Percentiles rank a stretch among this genome's conserved stretches.
Conservation (phyloP, 2,888 invertebrate genomes). For the Linnaemya tessellans region DNA sequence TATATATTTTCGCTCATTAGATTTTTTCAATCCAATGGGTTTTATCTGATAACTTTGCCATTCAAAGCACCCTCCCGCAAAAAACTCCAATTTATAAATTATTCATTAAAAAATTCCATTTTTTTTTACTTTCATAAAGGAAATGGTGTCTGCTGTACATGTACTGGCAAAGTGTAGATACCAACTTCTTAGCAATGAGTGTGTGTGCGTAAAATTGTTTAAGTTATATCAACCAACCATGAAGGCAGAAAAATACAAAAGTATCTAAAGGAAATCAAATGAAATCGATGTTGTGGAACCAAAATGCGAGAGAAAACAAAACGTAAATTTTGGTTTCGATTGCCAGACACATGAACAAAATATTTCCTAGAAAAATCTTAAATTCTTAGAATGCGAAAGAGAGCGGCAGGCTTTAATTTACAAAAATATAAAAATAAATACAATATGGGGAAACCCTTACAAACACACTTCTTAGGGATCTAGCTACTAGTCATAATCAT, state of each 20-base stretch:
- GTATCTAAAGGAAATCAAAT: conserved; percentile 50
- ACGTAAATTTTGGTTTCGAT: conserved; percentile 42
- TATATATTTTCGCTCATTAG: no score
- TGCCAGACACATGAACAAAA: conserved; percentile 1
- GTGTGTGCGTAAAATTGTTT: conserved; percentile 27
- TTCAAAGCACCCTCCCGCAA: no score
- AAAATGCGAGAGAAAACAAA: conserved; percentile 22
- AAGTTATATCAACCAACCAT: conserved; percentile 62
- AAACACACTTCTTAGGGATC: no score
- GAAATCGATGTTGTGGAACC: conserved; percentile 63
- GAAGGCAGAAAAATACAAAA: conserved; percentile 50
- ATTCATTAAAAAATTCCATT: background rate
- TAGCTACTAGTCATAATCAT: no score
- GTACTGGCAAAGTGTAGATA: background rate
- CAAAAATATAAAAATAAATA: no score
- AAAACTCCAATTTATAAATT: no score
- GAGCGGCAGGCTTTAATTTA: no score
- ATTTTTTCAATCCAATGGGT: no score
- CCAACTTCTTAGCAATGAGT: background rate
- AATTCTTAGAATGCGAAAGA: background rate
- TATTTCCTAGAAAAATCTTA: background rate
- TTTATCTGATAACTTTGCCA: no score
- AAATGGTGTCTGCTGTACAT: conserved; percentile 17
- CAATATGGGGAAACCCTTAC: no score
- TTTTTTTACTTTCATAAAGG: background rate